Base-by-base conservation (phyloP, 2,797 vertebrate genomes). In the Cyprinella venusta region DNA sequence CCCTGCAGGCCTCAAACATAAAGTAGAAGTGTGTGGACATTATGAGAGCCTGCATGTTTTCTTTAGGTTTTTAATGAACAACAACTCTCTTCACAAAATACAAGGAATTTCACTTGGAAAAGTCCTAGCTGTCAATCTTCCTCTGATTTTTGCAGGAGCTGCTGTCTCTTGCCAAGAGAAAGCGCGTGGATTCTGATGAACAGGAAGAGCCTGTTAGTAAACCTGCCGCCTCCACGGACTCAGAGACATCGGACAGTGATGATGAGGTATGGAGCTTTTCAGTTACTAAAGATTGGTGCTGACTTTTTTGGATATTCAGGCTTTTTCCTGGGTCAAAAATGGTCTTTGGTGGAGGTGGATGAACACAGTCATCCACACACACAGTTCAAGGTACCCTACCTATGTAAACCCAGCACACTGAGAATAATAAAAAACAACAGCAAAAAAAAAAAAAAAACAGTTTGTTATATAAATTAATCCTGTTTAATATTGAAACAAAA, bases 171-270 rank as follows among this genome's bases (percentile, higher is more conserved):
- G 97, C 98, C 12, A 99, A 99, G 88, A 95, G 98, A 87, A 99
- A 99, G 91, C 95, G 97, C 76, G 96, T 97, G 54, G 97, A 98
- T 89, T 98, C 98, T 0, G 97, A 97, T 77, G 97, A 99, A 64
- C 97, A 97, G 89, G 97, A 98, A 61, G 96, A 96, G 36, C 97
- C 96, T 8, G 94, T 96, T 83, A 97, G 94, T 92, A 98, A 99
- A 90, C 97, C 97, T 85, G 95, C 97, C 64, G 98, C 98, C 4
- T 99, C 98, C 0, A 96, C 98, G 48, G 98, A 99, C 92, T 99
- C 98, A 0, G 98, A 99, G 90, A 99, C 98, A 0, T 99, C 98
- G 0, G 97, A 99, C 92, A 99, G 98, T 21, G 98, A 97, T 1
- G 97, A 98, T 88, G 98, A 99, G 96, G 98, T 99, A 88, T 40